Conservation (phyloP, 1,140 invertebrate species). For the Steinernema khuongi region DNA sequence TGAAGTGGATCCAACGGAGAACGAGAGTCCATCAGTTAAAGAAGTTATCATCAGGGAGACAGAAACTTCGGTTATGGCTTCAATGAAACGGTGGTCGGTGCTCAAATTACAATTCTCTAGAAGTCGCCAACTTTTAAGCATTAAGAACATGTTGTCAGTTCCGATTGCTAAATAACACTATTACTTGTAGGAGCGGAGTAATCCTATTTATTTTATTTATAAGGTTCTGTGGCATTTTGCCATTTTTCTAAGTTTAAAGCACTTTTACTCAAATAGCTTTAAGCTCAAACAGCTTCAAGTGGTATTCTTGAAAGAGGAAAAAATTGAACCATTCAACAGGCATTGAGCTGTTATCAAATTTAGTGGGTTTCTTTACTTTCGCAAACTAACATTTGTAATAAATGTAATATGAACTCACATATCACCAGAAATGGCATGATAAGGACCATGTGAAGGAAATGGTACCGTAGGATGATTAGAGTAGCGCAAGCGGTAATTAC, state of each 20-base stretch:
- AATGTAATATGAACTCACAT: constrained; percentile 34
- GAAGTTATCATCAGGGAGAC: constrained; percentile 52
- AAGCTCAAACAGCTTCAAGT: too few species aligned
- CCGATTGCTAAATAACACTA: constrained; percentile 54
- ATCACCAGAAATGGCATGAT: constrained; percentile 55
- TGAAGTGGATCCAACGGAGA: constrained; percentile 45
- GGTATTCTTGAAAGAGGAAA: too few species aligned
- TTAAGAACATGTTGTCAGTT: constrained; percentile 53
- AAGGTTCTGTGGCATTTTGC: too few species aligned
- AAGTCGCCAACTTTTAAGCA: constrained; percentile 51
- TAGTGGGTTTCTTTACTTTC: background rate
- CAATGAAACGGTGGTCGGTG: constrained; percentile 36
- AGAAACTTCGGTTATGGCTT: constrained; percentile 47
- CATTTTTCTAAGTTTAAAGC: too few species aligned
- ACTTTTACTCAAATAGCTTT: too few species aligned
- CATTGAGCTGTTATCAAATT: background rate
- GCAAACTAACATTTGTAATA: background rate
- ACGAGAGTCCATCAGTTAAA: constrained; percentile 52
- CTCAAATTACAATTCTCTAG: constrained; percentile 25
- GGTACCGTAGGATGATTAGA: constrained; percentile 46
- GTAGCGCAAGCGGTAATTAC: constrained; percentile 42
- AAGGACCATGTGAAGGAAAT: constrained; percentile 51
- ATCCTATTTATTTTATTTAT: too few species aligned
- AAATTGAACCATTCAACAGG: background rate
- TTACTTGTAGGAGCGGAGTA: too few species aligned